Evolutionary conservation across 1,140 invertebrate species (phyloP).

Genomic region (Dinothrombium tinctorium): DNA sequence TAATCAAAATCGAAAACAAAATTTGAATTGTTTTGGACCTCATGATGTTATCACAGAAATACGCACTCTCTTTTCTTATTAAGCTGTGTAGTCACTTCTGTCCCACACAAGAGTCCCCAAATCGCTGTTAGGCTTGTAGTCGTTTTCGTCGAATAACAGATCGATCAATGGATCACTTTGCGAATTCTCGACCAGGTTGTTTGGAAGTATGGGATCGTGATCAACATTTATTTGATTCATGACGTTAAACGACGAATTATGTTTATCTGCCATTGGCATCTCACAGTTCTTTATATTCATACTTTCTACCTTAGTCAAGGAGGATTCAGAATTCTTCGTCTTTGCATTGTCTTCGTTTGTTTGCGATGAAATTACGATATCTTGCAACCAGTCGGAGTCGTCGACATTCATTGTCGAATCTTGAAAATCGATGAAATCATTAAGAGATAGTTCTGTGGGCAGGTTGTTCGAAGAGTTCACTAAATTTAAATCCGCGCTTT

Average conservation of each 20-base stretch:
- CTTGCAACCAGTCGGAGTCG: slow-evolving; percentile 41
- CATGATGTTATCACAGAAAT: no score
- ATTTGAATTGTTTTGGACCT: no score
- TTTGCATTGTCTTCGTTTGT: slow-evolving; percentile 14
- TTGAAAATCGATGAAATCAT: slow-evolving; percentile 14
- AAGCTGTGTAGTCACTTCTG: slow-evolving; percentile 1
- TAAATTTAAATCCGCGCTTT: not conserved
- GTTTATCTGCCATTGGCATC: slow-evolving; percentile 18
- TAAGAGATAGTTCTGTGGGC: no score
- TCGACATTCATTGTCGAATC: slow-evolving; percentile 40
- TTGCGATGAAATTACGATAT: slow-evolving; percentile 30
- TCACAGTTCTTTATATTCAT: not conserved
- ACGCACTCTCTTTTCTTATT: no score
- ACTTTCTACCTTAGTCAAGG: not conserved
- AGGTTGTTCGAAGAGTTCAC: no score
- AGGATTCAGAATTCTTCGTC: slow-evolving; percentile 1
- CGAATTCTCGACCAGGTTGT: slow-evolving; percentile 18
- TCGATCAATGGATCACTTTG: slow-evolving; percentile 33
- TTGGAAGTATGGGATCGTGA: slow-evolving; percentile 34
- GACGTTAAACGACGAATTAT: slow-evolving; percentile 17
- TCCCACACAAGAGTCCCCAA: slow-evolving; percentile 13
- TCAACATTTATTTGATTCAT: slow-evolving; percentile 20
- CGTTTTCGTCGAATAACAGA: slow-evolving; percentile 40
- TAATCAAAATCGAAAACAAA: no score
- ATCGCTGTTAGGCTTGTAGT: slow-evolving; percentile 34